These are phyloP conservation scores for Aptenodytes forsteri DNA, from an alignment of 2,113 vertebrate species.

Conservation along the genomic window DNA sequence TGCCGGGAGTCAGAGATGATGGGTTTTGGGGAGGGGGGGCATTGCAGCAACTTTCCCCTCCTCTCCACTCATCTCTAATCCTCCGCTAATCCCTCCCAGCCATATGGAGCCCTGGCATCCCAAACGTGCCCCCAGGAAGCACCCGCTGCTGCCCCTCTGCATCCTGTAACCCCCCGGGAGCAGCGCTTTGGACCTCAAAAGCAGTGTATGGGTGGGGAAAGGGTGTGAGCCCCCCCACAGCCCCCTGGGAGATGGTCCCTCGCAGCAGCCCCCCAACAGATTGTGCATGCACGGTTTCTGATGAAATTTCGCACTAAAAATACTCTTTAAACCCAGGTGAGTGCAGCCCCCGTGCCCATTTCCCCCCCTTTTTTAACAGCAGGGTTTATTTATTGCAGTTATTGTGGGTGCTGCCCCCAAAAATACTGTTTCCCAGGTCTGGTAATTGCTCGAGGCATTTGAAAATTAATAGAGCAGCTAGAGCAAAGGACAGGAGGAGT, in stretches of 20 bases:
- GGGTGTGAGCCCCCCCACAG: rapidly evolving
- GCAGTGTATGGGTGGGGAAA: not conserved
- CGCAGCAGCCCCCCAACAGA: not conserved
- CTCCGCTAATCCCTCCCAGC: constrained; percentile 65
- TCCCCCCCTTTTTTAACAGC: not conserved
- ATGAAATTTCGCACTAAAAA: not conserved
- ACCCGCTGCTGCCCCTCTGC: rapidly evolving
- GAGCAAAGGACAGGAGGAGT: constrained; percentile 48
- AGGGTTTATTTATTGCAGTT: not conserved
- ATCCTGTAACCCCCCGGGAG: not conserved
- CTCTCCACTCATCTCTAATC: constrained; percentile 54
- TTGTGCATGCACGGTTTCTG: rapidly evolving
- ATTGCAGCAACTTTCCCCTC: constrained; percentile 58
- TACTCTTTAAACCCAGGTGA: not conserved
- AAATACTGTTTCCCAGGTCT: not conserved
- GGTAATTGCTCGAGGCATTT: not conserved
- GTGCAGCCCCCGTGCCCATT: rapidly evolving
- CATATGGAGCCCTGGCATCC: constrained; percentile 59
- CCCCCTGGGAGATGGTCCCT: rapidly evolving
- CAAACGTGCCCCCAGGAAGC: not conserved
- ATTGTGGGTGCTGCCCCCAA: not conserved
- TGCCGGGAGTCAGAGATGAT: constrained; percentile 16
- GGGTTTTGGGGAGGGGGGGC: not conserved
- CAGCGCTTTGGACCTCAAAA: not conserved
- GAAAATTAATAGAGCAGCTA: constrained; percentile 46